These are phyloP conservation scores for Dicyrtomina minuta DNA, from an alignment of 2,888 invertebrate genomes.

Conservation along the genomic window DNA sequence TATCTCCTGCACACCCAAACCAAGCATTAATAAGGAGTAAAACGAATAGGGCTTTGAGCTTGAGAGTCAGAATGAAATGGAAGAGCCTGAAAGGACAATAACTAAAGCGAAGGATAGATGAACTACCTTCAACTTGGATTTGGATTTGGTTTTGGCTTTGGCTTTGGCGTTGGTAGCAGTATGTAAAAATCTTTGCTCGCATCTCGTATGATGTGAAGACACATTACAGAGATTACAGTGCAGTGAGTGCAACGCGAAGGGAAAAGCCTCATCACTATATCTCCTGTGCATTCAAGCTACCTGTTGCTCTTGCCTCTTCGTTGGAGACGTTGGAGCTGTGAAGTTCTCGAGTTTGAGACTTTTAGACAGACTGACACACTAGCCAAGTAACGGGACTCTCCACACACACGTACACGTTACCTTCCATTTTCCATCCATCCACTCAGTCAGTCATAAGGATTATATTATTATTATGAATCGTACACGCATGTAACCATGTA, in stretches of 20 bases:
- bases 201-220: not conserved
- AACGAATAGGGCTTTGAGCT: too few species aligned
- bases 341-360: constrained; percentile 7
- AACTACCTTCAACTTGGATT: constrained; percentile 12
- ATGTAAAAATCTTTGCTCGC: not conserved
- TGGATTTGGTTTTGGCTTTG: too few species aligned
- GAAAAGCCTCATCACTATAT: not conserved
- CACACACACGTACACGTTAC: constrained; percentile 26
- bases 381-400: constrained; percentile 41
- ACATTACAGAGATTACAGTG: too few species aligned
- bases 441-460: not conserved
- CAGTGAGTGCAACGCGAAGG: too few species aligned
- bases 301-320: too few species aligned
- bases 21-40: too few species aligned
- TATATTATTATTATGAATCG: not conserved
- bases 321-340: not conserved
- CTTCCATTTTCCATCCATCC: too few species aligned
- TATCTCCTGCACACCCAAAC: too few species aligned
- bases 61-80: not conserved
- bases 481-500: not conserved
- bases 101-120: too few species aligned
- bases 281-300: not conserved
- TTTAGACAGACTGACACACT: constrained; percentile 40
- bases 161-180: too few species aligned
- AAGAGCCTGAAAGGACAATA: not conserved